These are phyloP conservation scores for Antitype chi DNA, from an alignment of 2,888 invertebrate genomes.

Conservation along the genomic window DNA sequence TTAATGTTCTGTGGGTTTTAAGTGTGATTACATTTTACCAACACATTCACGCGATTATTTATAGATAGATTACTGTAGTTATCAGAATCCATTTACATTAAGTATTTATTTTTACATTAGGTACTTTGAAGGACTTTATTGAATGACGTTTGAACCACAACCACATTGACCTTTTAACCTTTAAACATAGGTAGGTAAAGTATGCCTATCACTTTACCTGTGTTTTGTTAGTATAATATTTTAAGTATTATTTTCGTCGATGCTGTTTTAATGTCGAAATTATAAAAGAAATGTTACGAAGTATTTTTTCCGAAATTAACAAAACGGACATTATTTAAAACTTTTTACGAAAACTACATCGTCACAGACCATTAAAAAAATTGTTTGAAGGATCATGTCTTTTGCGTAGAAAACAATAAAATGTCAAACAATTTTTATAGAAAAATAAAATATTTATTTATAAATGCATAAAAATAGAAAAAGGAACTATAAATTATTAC, in stretches of 20 bases:
- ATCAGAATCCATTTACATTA: neutral
- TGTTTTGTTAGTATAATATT: neutral
- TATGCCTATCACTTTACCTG: neutral
- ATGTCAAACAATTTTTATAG: slow-evolving; percentile 21
- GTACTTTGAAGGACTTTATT: neutral
- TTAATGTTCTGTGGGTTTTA: neutral
- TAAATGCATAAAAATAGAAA: slow-evolving; percentile 46
- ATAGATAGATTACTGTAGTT: neutral
- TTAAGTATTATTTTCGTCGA: neutral
- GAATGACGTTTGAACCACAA: neutral
- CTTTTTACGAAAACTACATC: neutral
- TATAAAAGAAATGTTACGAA: neutral
- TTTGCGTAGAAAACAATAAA: neutral
- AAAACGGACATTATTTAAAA: neutral
- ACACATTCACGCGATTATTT: neutral
- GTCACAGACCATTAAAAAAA: neutral
- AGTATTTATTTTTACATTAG: too few species aligned
- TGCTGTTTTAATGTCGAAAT: neutral
- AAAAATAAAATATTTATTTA: slow-evolving; percentile 21
- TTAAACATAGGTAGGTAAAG: neutral
- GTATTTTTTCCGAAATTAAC: neutral
- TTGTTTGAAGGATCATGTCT: neutral
- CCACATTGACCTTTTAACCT: too few species aligned
- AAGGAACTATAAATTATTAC: slow-evolving; percentile 27
- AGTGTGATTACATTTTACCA: neutral